phyloP scores from a whole-genome alignment of 2,113 vertebrate genomes.

The Elephantulus edwardii region DNA sequence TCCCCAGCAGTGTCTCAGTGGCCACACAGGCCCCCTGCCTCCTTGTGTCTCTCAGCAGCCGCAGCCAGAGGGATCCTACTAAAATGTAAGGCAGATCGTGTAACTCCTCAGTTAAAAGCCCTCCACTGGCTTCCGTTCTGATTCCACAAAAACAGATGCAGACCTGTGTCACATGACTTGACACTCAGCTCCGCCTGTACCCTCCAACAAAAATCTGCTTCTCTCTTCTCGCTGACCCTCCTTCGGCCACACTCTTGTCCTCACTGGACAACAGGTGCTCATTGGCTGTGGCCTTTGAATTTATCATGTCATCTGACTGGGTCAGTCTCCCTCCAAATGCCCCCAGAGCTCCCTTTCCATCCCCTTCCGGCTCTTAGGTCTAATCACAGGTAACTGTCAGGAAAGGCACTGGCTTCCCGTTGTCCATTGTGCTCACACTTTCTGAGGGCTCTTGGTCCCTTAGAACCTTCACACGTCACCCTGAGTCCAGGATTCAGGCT shows the following conservation, averaged over 20 bases:
- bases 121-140: neutral
- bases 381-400: neutral
- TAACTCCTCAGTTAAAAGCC: neutral
- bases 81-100: neutral
- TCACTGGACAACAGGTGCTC: neutral
- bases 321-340: neutral
- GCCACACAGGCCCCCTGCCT: neutral
- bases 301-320: neutral
- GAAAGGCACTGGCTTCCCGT: neutral
- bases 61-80: neutral
- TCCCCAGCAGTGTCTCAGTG: neutral
- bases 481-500: accelerated
- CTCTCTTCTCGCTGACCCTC: neutral
- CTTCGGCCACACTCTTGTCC: neutral
- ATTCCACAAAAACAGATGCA: slow-evolving; percentile 5
- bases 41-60: neutral
- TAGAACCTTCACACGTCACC: neutral
- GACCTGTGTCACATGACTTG: accelerated
- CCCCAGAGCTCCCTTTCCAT: neutral
- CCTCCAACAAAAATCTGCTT: neutral
- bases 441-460: neutral
- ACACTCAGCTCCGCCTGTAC: too few relatives aligned
- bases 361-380: neutral
- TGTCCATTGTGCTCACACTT: neutral
- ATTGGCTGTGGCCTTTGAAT: neutral